Evolutionary conservation across 2,888 invertebrate species (phyloP), one percentile per base, ranked within the genome.

Genomic region (Cheilosia pagana): DNA sequence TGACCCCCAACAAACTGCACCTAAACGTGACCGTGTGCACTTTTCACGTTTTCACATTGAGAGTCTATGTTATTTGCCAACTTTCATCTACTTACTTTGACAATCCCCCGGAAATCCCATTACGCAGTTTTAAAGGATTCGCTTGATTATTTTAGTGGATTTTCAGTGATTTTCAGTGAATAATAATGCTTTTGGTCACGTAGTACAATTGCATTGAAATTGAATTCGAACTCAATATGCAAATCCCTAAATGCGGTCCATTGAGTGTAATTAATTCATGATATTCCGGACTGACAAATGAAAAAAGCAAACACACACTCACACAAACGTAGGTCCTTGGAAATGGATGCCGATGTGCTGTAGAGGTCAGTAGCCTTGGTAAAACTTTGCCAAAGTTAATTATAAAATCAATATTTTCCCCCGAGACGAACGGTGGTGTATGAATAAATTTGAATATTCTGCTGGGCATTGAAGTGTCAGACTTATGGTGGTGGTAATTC

Each of bases 331-430:
- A 50, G 23, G 10, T 16, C 43, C 6, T 19, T n/a, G 16, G 8
- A 16, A 45, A 16, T 16, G 8, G 43, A 8, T 16, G 43, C 7
- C 16, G 43, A 45, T 45, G 2, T 6, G 10, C 43, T n/a, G 16
- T 16, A 43, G 16, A 16, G 50, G 63, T 31, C 50, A 50, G 10
- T 50, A 19, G 7, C 63, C 63, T 50, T 23, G 63, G 23, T 10
- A 21, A 28, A 50, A 14, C 7, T 35, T 39, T 3, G 23, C 23
- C 10, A 21, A 39, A 50, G 48, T 35, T 65, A 65, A 65, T 65
- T 65, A 39, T n/a, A 65, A 65, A 65, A 65, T 52, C 65, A 52
- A 52, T 65, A 65, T 16, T 65, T 65, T 25, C 50, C 23, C n/a
- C 21, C 19, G 3, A 21, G 19, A 35, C 14, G 6, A 63, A 63